These are phyloP conservation scores for Carterocephalus palaemon DNA, from an alignment of 2,888 invertebrate species.

Conservation along the genomic window DNA sequence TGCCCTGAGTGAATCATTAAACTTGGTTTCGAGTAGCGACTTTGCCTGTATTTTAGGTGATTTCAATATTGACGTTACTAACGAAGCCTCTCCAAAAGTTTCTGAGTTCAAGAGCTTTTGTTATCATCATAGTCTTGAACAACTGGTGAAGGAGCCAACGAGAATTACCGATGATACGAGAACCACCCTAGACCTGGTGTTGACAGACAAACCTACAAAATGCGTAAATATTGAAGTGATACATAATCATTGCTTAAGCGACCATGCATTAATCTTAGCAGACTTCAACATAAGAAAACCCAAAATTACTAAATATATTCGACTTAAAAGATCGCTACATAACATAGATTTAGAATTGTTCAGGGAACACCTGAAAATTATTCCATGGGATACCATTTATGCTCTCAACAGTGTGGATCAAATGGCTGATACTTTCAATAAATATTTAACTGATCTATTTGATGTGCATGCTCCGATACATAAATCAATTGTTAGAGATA, in stretches of 20 bases:
- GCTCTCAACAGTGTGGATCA: not conserved
- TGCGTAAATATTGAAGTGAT: not conserved
- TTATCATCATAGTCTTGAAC: conserved; percentile 4
- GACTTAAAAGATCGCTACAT: not conserved
- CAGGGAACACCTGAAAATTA: not conserved
- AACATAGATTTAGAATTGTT: not conserved
- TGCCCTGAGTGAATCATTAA: not conserved
- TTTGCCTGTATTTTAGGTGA: not conserved
- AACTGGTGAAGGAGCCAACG: conserved; percentile 8
- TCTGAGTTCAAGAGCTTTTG: not conserved
- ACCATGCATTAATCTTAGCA: conserved; percentile 17
- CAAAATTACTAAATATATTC: not conserved
- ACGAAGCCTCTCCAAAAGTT: not conserved
- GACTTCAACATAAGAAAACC: conserved; percentile 14
- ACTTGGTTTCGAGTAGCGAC: not conserved
- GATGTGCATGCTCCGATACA: conserved; percentile 28
- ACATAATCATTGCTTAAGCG: conserved; percentile 13
- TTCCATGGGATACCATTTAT: not conserved
- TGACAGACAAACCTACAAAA: not conserved
- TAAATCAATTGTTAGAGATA: conserved; percentile 9
- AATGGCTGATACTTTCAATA: conserved; percentile 25
- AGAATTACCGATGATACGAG: no score
- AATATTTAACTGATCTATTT: conserved; percentile 14
- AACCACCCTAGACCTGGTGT: conserved; percentile 6
- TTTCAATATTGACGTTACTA: not conserved